Evolutionary conservation across 1,140 invertebrate genomes (phyloP), one percentile per base, ranked within the genome.

Genomic region (Cydia amplana): DNA sequence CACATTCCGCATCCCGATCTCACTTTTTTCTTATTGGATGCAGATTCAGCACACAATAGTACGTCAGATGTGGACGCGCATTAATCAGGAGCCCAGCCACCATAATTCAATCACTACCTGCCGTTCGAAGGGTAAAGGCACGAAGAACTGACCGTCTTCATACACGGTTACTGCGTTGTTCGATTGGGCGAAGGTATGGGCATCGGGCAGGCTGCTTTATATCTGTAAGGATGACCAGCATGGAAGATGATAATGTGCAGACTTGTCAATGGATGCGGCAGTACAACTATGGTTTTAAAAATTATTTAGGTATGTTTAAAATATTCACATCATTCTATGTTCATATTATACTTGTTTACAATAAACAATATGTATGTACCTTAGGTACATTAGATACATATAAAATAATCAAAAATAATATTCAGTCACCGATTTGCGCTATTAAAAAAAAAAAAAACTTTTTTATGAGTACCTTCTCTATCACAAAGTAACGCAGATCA

Each of bases 31-130:
- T 85, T 87, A 82, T 83, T 87, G 85, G 81, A 91, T 92, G 91
- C 89, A 91, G 89, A 92, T 90, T 79, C 79, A 81, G 80, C 83
- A 85, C 83, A 92, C 89, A 91, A 92, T 91, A 87, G 87, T 84
- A 85, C 91, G 89, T 91, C 90, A 91, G 83, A 75, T 79, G 80
- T 83, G 78, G 86, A 86, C 87, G 88, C 91, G 85, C 91, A 93
- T 93, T 91, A 91, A 93, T 93, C 91, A 91, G 89, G 72, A 84
- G 81, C 84, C 84, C 82, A 85, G 83, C 82, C 83, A 87, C 89
- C 90, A 93, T 93, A 93, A 90, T 88, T 93, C 91, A 93, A 91
- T 90, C 90, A 87, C 80, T 80, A 82, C 65, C 65, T 70, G 65
- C 55, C 9, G 7, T 60, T 12, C 18, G 9, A 12, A 60, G 55